Evolutionary conservation across 1,140 invertebrate species (phyloP), one percentile per base, ranked within the genome.

Genomic region (Drosophila takahashii): DNA sequence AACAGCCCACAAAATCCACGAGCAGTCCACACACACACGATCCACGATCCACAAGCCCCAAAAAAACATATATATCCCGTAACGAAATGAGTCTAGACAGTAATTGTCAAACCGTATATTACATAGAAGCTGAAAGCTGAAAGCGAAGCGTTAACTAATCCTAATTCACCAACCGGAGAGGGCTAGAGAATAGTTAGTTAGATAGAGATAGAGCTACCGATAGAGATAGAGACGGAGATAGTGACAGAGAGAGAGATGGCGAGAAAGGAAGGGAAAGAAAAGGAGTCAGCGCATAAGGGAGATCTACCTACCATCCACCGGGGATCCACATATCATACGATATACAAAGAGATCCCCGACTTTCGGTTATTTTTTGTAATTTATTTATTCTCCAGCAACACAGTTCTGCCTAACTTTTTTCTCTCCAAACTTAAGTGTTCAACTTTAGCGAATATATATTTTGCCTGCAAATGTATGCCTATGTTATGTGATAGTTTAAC

Each of bases 401-500:
- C 32, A 76, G 47, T 69, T 75, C 80, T 69, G 67, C 58, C 62
- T 53, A 39, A 39, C 15, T 47, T 34, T 69, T 69, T 47, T 83
- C 70, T 75, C 67, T 65, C 22, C 44, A 72, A 83, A 56, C 71
- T 67, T 76, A 81, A 72, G 84, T 87, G 83, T 86, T 86, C 83
- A 89, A 83, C 79, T 70, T 44, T 86, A 81, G 73, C 75, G 54
- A 62, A 66, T 81, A 66, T 67, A 74, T 78, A 58, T 77, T 77
- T 76, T 69, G 66, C 41, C 51, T 73, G 48, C 42, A 16, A 56
- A 36, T 39, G 34, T 70, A 58, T 74, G 22, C 52, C 50, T 71
- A 52, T 79, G 51, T 72, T 70, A 78, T 90, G 80, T 89, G 80
- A 89, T 79, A 89, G 65, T 75, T 89, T 81, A 72, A 78, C 70